These are phyloP conservation scores for Ctenochaetus hawaiiensis DNA, from an alignment of 2,797 vertebrate genomes.

Conservation along the genomic window DNA sequence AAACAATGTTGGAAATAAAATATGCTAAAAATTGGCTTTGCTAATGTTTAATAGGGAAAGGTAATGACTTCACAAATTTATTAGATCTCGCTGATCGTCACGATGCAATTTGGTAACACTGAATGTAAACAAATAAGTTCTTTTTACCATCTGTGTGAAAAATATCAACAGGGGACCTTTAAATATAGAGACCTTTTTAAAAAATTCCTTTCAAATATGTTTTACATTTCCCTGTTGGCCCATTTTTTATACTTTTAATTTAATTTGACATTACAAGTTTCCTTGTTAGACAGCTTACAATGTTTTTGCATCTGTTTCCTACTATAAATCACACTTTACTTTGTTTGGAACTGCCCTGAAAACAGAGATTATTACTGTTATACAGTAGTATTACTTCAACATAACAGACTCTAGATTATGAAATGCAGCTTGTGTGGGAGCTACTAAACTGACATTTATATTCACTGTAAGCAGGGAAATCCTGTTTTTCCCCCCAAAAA, in stretches of 20 bases:
- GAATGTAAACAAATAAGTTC: background rate
- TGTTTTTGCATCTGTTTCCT: background rate
- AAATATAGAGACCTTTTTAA: background rate
- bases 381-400: slow-evolving; percentile 13
- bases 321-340: slow-evolving; percentile 12
- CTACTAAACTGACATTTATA: slow-evolving; percentile 43
- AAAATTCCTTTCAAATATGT: background rate
- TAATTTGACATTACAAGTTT: background rate
- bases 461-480: slow-evolving; percentile 37
- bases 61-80: background rate
- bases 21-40: too few species aligned
- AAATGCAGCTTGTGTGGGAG: slow-evolving; percentile 14
- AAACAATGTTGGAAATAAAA: background rate
- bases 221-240: background rate
- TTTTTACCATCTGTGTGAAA: background rate
- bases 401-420: slow-evolving; percentile 15
- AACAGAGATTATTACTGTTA: slow-evolving; percentile 21
- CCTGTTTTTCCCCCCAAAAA: slow-evolving; percentile 22
- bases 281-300: background rate
- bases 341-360: slow-evolving; percentile 23
- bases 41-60: background rate
- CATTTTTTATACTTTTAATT: background rate
- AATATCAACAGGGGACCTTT: background rate
- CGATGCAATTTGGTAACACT: background rate
- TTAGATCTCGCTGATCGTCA: background rate